phyloP scores from a whole-genome alignment of 2,797 vertebrate species.

The Ptychobarbus kaznakovi region DNA sequence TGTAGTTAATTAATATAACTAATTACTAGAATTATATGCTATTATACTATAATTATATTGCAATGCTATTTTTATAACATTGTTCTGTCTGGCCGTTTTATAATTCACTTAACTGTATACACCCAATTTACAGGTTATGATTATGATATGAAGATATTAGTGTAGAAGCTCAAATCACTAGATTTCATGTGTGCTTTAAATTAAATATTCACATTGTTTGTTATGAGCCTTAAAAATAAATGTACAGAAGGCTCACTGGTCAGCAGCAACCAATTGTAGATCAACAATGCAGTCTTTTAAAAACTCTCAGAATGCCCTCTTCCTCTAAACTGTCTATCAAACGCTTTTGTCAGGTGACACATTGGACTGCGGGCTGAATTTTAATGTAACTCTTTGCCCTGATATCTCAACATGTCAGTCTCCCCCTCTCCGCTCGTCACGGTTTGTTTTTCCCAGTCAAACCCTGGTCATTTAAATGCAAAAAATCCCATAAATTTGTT shows the following conservation, averaged over 20 bases:
- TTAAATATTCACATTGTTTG: not conserved
- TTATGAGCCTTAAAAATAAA: not conserved
- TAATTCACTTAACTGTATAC: not conserved
- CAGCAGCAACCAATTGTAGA: not conserved
- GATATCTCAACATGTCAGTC: constrained; percentile 44
- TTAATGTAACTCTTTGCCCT: constrained; percentile 55
- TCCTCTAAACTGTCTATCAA: constrained; percentile 57
- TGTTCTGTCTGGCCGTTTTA: not conserved
- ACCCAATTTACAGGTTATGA: not conserved
- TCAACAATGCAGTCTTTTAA: constrained; percentile 15
- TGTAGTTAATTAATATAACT: not conserved
- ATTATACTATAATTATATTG: not conserved
- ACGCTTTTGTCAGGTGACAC: constrained; percentile 51
- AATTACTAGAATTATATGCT: not conserved
- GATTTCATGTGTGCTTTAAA: not conserved
- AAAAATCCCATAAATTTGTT: constrained; percentile 45
- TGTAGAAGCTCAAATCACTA: not conserved
- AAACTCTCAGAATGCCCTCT: constrained; percentile 21
- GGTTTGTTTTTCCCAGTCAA: constrained; percentile 54
- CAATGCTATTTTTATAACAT: not conserved
- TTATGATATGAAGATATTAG: not conserved
- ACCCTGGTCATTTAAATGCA: constrained; percentile 54
- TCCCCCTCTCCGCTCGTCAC: constrained; percentile 40
- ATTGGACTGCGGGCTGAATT: constrained; percentile 46
- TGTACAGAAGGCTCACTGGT: not conserved